phyloP scores from a whole-genome alignment of 2,797 vertebrate genomes.

The Cyclura pinguis region DNA sequence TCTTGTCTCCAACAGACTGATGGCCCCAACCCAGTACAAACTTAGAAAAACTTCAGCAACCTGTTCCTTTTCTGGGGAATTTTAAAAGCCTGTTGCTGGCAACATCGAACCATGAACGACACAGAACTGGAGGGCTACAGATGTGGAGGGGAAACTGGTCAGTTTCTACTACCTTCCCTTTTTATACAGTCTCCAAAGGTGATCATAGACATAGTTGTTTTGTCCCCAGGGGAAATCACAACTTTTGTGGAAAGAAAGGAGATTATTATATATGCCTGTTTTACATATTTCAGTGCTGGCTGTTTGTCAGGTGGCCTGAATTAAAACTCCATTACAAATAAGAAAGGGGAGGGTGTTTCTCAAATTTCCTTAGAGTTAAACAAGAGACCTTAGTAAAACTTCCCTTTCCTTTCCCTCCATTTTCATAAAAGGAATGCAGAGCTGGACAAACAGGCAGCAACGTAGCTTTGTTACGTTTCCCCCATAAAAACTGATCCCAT shows the following conservation, averaged over 20 bases:
- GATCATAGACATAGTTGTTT: conserved; percentile 39
- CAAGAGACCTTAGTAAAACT: conserved; percentile 64
- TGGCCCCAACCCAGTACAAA: not conserved
- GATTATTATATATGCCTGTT: conserved; percentile 28
- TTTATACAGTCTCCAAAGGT: conserved; percentile 39
- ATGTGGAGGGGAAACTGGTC: not conserved
- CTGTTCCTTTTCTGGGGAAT: conserved; percentile 18
- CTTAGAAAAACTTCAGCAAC: not conserved
- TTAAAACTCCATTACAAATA: conserved; percentile 50
- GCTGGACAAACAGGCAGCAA: conserved; percentile 68
- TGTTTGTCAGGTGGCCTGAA: conserved; percentile 72
- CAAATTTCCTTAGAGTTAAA: conserved; percentile 68
- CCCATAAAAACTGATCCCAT: conserved; percentile 75
- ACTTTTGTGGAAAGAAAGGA: conserved; percentile 51
- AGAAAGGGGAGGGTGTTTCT: not conserved
- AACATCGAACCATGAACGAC: not conserved
- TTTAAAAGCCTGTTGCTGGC: not conserved
- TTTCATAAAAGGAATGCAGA: conserved; percentile 81
- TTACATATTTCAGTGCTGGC: conserved; percentile 61
- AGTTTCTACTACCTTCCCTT: conserved; percentile 10
- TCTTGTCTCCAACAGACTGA: not conserved
- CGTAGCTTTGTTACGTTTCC: conserved; percentile 73
- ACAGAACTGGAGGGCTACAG: not conserved
- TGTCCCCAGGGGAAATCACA: conserved; percentile 54
- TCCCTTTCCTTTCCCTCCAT: conserved; percentile 55